phyloP scores from a whole-genome alignment of 64 coral and sea anemone species.

The Porites lutea region DNA sequence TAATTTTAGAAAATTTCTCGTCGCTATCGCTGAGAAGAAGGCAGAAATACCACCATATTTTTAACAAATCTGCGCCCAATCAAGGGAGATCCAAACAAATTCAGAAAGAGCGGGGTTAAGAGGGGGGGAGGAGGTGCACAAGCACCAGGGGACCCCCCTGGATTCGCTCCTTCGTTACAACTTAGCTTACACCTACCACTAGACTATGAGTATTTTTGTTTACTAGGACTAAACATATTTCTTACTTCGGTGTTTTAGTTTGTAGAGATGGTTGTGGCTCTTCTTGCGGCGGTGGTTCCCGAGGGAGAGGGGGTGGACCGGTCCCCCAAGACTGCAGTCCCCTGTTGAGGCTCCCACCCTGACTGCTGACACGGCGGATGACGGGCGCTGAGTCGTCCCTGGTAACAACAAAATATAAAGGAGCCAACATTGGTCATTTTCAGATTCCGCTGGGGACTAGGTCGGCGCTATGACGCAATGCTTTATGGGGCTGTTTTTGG shows the following conservation, averaged over 20 bases:
- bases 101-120: no score
- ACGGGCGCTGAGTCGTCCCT: constrained; percentile 4
- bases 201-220: neutral
- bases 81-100: no score
- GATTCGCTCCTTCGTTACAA: no score
- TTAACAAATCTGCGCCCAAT: no score
- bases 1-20: no score
- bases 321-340: constrained; percentile 43
- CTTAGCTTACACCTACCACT: no score
- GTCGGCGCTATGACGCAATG: no score
- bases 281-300: constrained; percentile 21
- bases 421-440: neutral
- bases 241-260: constrained; percentile 45
- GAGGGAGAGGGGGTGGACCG: constrained; percentile 33
- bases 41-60: no score
- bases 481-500: no score
- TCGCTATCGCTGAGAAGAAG: no score
- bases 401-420: neutral
- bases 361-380: constrained; percentile 40
- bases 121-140: no score
- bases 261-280: constrained; percentile 10
- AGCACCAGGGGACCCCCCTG: no score
- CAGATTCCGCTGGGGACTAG: neutral
- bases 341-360: constrained; percentile 27
- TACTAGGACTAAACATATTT: neutral